Base-by-base conservation (phyloP, 2,888 invertebrate genomes). In the Sarcophaga carnaria region DNA sequence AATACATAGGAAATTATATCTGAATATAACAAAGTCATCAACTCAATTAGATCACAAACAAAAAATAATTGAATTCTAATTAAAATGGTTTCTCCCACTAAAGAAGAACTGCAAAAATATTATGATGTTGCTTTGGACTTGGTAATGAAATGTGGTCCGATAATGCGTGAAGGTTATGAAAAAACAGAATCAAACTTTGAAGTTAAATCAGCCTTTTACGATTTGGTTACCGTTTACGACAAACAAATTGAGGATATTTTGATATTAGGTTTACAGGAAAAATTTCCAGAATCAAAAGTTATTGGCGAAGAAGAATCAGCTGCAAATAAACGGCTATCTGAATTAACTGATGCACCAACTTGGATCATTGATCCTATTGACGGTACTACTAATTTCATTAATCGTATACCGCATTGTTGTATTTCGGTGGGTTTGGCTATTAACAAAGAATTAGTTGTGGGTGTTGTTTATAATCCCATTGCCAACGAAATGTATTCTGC, bases 351-450 rank as follows among this genome's bases (percentile, higher is more conserved):
- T 91, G 95, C 94, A 14, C 97, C 97, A 25, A 98, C 97, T 0
- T 97, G 97, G 97, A 96, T 97, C 78, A 96, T 97, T 86, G 97
- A 98, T 93, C 97, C 97, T 6, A 96, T 98, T 76, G 98, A 98
- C 94, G 98, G 98, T 47, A 98, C 97, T 4, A 95, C 96, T 70
- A 98, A 98, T 94, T 98, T 97, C 91, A 95, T 97, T 14, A 94
- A 95, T 90, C 94, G 94, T 59, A 95, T 96, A 90, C 96, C 96
- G 5, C 94, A 95, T 85, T 94, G 95, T 72, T 95, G 96, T 90
- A 96, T 97, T 84, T 97, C 97, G 0, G 94, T 97, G 66, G 97
- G 95, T 49, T 90, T 96, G 67, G 91, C 94, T 1, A 92, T 95
- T 25, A 93, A 95, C 63, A 95, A 95, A 89, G 94, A 95, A 90